Base-by-base conservation (phyloP, 2,797 vertebrate genomes). In the Enteromius afrohamiltoni region DNA sequence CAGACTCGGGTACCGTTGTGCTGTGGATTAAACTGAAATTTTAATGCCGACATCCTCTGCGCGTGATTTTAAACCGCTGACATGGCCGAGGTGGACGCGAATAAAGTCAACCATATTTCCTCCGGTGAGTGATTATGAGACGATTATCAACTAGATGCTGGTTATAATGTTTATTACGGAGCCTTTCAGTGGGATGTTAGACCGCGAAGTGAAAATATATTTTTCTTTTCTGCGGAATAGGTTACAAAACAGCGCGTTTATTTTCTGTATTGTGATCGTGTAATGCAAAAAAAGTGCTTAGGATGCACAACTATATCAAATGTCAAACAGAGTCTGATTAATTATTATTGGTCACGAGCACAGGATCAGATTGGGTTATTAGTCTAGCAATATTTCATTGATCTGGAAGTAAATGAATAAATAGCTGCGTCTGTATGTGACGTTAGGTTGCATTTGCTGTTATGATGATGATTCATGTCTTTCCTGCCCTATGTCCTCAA, bases 71-170 rank as follows among this genome's bases (percentile, higher is more conserved):
- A 73, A 86, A 76, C 77, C 34, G 60, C 53, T 76, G 47, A 79
- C 64, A 95, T 94, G 94, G 92, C 92, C 58, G 62, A 85, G 51
- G 45, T 89, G 49, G 84, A 83, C n/a, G 86, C 70, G 47, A 84
- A 88, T 79, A 86, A 82, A 68, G 62, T 31, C 51, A 11, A 79
- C 37, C 80, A 77, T 60, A 37, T 70, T 34, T 71, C 75, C n/a
- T 58, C 79, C 14, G 86, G 86, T 87, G 83, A 86, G 86, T 79
- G 16, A 40, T 7, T 21, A 16, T 26, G n/a, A 26, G 23, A 23
- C 16, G 3, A 16, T 16, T 77, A 23, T 77, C 13, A 77, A 16
- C 11, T 16, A 47, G 45, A 73, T 73, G 16, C 14, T 74, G 47
- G 9, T 34, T 74, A 5, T 34, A 53, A 53, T 19, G n/a, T 10